phyloP scores from a whole-genome alignment of 2,888 invertebrate genomes.

The Acleris holmiana region DNA sequence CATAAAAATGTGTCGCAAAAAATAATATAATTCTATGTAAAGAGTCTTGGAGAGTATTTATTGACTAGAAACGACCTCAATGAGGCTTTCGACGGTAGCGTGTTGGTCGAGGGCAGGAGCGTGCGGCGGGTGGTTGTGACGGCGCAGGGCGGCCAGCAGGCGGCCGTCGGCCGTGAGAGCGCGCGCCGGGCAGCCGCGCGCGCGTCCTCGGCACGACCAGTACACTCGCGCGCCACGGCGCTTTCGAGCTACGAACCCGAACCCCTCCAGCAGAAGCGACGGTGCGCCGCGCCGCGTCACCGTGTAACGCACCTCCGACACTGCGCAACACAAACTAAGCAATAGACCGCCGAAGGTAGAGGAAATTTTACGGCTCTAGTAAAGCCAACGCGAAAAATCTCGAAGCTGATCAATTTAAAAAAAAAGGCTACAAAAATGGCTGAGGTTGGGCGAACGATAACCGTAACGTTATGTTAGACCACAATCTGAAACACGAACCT shows the following conservation, averaged over 20 bases:
- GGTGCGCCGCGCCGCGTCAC: slow-evolving; percentile 77
- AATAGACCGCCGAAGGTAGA: not conserved
- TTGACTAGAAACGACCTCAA: slow-evolving; percentile 62
- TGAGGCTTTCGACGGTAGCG: slow-evolving; percentile 71
- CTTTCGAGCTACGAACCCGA: slow-evolving; percentile 72
- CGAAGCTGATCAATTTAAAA: too few relatives aligned
- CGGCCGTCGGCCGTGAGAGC: slow-evolving; percentile 70
- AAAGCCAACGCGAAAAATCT: too few relatives aligned
- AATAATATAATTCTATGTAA: not conserved
- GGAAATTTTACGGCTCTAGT: not conserved
- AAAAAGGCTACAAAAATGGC: too few relatives aligned
- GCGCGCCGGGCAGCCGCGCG: slow-evolving; percentile 64
- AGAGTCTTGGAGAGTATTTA: slow-evolving; percentile 4
- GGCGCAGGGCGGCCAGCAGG: slow-evolving; percentile 53
- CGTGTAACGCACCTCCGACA: slow-evolving; percentile 63
- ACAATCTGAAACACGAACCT: too few relatives aligned
- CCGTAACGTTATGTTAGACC: too few relatives aligned
- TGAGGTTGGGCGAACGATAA: too few relatives aligned
- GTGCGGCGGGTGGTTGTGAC: slow-evolving; percentile 64
- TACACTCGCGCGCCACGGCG: slow-evolving; percentile 73
- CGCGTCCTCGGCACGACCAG: slow-evolving; percentile 73
- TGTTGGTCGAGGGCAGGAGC: slow-evolving; percentile 54
- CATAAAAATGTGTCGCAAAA: too few relatives aligned
- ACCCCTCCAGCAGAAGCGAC: slow-evolving; percentile 68
- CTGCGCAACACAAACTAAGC: slow-evolving; percentile 38